phyloP scores from a whole-genome alignment of 2,888 invertebrate species.

The Pyrocoelia pectoralis region DNA sequence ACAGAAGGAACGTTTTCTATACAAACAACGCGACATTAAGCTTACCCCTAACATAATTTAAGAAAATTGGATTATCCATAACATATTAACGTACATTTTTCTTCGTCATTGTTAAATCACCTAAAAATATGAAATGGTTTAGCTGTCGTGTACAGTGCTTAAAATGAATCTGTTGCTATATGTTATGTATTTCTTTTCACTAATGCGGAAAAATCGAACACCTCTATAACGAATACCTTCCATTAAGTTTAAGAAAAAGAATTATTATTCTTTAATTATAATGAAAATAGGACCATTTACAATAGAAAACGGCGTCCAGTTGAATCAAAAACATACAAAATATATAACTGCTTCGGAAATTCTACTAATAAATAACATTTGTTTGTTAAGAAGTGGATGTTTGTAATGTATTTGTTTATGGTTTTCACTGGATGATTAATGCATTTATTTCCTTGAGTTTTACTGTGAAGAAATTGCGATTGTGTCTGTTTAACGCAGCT shows the following conservation, averaged over 20 bases:
- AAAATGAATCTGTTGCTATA: slow-evolving; percentile 32
- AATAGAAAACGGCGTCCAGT: no score
- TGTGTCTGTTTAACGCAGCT: background rate
- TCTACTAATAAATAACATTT: background rate
- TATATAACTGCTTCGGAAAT: background rate
- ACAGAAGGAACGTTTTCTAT: background rate
- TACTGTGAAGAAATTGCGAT: background rate
- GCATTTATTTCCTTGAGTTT: background rate
- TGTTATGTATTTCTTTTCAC: slow-evolving; percentile 29
- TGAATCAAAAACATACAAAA: background rate
- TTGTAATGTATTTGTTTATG: slow-evolving; percentile 2
- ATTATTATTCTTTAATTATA: background rate
- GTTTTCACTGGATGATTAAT: slow-evolving; percentile 7
- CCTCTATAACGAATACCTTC: background rate
- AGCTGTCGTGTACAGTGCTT: slow-evolving; percentile 30
- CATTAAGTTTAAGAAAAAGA: background rate
- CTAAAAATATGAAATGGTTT: slow-evolving; percentile 33
- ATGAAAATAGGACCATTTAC: no score
- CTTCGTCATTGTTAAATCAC: slow-evolving; percentile 31
- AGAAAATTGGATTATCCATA: slow-evolving; percentile 22
- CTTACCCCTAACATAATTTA: background rate
- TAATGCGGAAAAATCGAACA: slow-evolving; percentile 18
- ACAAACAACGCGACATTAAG: background rate
- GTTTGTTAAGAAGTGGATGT: background rate
- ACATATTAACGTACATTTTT: slow-evolving; percentile 24